Evolutionary conservation across 2,113 vertebrate species (phyloP).

Genomic region (Anarhynchus alexandrinus): DNA sequence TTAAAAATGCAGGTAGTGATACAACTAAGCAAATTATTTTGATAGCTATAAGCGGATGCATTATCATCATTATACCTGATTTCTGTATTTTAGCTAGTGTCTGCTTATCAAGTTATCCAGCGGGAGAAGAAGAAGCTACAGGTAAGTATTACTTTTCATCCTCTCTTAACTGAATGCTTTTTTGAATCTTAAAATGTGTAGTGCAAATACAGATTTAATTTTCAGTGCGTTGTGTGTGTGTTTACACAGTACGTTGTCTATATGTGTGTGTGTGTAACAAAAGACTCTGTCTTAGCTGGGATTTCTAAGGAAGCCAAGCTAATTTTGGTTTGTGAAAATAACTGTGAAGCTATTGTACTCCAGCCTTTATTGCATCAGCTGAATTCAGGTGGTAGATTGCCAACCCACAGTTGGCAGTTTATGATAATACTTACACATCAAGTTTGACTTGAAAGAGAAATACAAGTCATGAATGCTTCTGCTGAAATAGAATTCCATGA

Average conservation of each 20-base stretch:
- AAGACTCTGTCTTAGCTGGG: not conserved
- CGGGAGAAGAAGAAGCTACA: slow-evolving; percentile 95
- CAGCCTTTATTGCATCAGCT: not conserved
- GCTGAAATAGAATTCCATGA: not conserved
- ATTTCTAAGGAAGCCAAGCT: not conserved
- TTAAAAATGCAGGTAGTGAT: not conserved
- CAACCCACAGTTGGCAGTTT: not conserved
- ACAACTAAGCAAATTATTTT: not conserved
- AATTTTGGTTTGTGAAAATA: not conserved
- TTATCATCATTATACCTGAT: not conserved
- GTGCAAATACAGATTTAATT: not conserved
- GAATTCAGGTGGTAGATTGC: not conserved
- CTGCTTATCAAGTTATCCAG: slow-evolving; percentile 85
- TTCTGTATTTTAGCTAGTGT: slow-evolving; percentile 83
- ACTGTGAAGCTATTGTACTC: not conserved
- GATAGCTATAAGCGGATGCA: not conserved
- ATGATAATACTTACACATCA: not conserved
- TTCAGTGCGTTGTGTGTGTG: not conserved
- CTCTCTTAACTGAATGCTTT: not conserved
- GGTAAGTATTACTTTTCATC: slow-evolving; percentile 69
- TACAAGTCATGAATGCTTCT: not conserved
- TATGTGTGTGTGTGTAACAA: not conserved
- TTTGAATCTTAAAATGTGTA: not conserved
- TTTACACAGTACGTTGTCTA: accelerated
- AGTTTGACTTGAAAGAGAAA: not conserved